Evolutionary conservation across 2,113 vertebrate species (phyloP).

Genomic region (Petroica traversi): DNA sequence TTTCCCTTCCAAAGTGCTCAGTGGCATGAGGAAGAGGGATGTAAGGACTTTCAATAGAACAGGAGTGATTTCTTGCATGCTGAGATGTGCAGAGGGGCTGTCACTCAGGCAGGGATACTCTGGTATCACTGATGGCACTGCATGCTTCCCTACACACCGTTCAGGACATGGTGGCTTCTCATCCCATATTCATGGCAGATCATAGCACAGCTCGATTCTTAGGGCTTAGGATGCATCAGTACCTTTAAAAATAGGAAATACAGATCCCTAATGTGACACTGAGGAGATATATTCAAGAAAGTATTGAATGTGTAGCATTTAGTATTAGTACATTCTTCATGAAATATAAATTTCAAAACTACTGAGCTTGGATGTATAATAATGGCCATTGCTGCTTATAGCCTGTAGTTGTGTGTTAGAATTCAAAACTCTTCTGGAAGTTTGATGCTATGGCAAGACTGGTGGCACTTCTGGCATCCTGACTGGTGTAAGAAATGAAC

Average conservation of each 20-base stretch:
- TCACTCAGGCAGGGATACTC: not conserved
- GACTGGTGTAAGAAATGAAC: not conserved
- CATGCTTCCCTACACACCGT: rapidly evolving
- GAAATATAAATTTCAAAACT: not conserved
- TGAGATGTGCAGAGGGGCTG: not conserved
- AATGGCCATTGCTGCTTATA: not conserved
- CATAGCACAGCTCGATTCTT: not conserved
- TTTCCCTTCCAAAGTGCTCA: not conserved
- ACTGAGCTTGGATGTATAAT: not conserved
- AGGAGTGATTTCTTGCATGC: not conserved
- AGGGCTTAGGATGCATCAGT: not conserved
- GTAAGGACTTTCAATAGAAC: not conserved
- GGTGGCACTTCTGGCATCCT: not conserved
- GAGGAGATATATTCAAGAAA: not conserved
- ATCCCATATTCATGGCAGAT: rapidly evolving
- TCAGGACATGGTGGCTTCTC: not conserved
- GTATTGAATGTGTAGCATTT: not conserved
- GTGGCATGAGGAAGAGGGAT: not conserved
- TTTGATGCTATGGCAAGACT: not conserved
- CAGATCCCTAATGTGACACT: not conserved
- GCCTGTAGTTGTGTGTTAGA: not conserved
- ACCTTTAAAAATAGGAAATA: not conserved
- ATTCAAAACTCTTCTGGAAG: not conserved
- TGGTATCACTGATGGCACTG: not conserved
- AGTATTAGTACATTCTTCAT: not conserved